Percentiles rank a stretch among this genome's conserved stretches.
These are phyloP conservation scores for Polyergus mexicanus DNA, from an alignment of 1,140 invertebrate species.

Conservation along the genomic window DNA sequence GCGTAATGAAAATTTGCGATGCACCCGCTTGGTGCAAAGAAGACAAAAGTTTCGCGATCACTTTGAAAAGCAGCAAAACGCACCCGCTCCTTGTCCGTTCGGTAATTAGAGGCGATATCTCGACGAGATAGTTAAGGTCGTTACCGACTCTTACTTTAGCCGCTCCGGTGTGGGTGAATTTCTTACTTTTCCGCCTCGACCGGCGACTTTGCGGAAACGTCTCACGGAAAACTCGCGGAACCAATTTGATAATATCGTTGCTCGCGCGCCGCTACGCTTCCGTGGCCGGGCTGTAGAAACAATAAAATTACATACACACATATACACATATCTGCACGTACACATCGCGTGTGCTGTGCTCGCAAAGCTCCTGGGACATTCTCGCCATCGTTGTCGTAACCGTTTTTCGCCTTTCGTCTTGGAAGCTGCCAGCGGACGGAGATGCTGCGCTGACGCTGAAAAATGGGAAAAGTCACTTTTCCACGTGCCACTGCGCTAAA, in stretches of 20 bases:
- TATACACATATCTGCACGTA: not conserved
- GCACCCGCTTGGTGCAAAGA: not conserved
- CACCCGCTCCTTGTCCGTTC: conserved; percentile 20
- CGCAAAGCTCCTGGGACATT: conserved; percentile 38
- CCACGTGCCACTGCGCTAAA: not conserved
- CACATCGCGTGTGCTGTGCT: not conserved
- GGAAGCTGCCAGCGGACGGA: conserved; percentile 20
- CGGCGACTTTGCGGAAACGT: conserved; percentile 17
- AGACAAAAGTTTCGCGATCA: conserved; percentile 33
- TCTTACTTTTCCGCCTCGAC: conserved; percentile 52
- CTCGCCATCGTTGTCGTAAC: conserved; percentile 31
- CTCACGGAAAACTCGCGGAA: conserved; percentile 59
- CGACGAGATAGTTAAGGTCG: conserved; percentile 68
- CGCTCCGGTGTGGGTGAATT: conserved; percentile 47
- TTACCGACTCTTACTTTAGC: conserved; percentile 63
- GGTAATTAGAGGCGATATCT: conserved; percentile 63
- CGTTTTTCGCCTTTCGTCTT: conserved; percentile 35
- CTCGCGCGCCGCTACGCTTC: conserved; percentile 11
- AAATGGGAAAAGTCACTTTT: conserved; percentile 64
- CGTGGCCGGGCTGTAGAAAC: conserved; percentile 21
- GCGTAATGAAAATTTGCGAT: not conserved
- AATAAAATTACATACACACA: conserved; percentile 41
- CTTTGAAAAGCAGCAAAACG: conserved; percentile 21
- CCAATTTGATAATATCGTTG: conserved; percentile 69
- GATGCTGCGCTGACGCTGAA: conserved; percentile 29